Conservation (phyloP, 37 sponge, comb jelly and placozoan genomes). For the Tethya wilhelma region DNA sequence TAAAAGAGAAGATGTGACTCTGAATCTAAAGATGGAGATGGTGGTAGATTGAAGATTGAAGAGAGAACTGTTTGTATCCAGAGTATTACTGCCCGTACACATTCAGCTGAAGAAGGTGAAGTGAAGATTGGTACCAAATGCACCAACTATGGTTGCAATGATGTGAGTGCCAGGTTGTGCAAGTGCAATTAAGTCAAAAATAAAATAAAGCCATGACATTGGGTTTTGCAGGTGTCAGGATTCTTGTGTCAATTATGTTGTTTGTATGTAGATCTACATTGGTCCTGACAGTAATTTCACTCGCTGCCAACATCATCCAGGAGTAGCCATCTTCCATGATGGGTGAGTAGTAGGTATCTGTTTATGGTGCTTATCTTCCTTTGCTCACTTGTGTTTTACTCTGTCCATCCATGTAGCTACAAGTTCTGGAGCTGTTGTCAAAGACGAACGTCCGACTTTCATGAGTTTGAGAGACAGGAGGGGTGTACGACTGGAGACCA, state of each 20-base stretch:
- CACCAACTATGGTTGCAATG: conserved; percentile 54
- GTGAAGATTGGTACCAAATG: conserved; percentile 62
- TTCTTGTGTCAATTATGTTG: not conserved
- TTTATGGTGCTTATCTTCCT: not conserved
- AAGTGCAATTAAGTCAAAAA: too few relatives aligned
- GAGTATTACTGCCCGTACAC: not conserved
- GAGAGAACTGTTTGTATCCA: not conserved
- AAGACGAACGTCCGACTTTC: conserved; percentile 82
- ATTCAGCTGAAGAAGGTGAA: not conserved
- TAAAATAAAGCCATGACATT: too few relatives aligned
- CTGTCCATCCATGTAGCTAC: conserved; percentile 39
- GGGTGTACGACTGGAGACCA: conserved; percentile 89
- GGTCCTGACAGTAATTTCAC: conserved; percentile 45
- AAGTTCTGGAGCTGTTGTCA: conserved; percentile 97
- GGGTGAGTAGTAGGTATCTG: conserved; percentile 52
- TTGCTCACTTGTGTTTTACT: not conserved
- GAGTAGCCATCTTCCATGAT: conserved; percentile 93
- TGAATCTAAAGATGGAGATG: conserved; percentile 1
- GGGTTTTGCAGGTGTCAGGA: not conserved
- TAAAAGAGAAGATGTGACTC: not conserved
- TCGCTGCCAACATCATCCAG: conserved; percentile 85
- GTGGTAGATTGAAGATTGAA: not conserved
- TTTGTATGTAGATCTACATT: conserved; percentile 43
- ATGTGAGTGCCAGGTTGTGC: conserved; percentile 16
- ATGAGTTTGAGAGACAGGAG: conserved; percentile 89